A percentile compares a stretch with the other conserved stretches of the same genome.
These are phyloP conservation scores for Fragum sueziense DNA, from an alignment of 2,888 invertebrate species.

Conservation along the genomic window DNA sequence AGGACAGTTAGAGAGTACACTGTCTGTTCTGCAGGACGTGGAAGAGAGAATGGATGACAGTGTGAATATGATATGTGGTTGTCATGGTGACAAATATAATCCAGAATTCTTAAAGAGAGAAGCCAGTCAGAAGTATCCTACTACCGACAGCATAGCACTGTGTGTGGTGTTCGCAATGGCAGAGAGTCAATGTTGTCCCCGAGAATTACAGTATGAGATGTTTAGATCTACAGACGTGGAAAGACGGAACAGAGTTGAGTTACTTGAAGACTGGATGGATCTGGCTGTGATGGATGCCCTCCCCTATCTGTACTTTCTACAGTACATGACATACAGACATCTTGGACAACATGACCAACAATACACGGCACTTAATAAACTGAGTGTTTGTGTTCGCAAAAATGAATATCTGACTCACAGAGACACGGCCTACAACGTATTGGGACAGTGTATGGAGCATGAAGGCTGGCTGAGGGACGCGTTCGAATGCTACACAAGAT, in stretches of 20 bases:
- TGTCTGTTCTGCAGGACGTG: too few species aligned
- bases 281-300: slow-evolving; percentile 22
- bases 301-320: slow-evolving; percentile 26
- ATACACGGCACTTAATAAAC: not conserved
- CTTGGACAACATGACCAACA: too few species aligned
- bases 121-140: too few species aligned
- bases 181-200: not conserved
- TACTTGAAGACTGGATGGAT: slow-evolving; percentile 24
- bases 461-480: too few species aligned
- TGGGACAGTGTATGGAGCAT: too few species aligned
- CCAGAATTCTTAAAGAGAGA: not conserved
- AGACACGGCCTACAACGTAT: too few species aligned
- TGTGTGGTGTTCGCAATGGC: not conserved
- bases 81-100: not conserved
- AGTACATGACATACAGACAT: too few species aligned
- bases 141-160: not conserved
- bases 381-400: not conserved
- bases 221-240: not conserved
- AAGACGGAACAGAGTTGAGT: not conserved
- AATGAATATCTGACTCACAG: too few species aligned
- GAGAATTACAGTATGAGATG: too few species aligned
- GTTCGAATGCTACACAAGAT: too few species aligned
- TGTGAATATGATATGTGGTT: not conserved
- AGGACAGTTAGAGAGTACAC: too few species aligned
- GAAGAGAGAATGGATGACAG: too few species aligned